phyloP scores from a whole-genome alignment of 1,140 invertebrate genomes.

The Bombus balteatus region DNA sequence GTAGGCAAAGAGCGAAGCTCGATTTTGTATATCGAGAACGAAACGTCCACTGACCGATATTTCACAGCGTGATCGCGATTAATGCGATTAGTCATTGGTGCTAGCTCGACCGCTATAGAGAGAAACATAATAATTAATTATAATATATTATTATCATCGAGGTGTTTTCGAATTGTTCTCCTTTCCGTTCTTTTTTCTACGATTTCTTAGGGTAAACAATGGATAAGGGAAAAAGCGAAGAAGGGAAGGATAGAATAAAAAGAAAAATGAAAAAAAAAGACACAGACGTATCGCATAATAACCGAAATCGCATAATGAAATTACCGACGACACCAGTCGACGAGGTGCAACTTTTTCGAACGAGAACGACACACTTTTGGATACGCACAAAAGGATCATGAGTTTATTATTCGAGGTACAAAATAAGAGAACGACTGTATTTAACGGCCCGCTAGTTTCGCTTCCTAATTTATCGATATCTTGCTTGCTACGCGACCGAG shows the following conservation, averaged over 20 bases:
- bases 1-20: constrained; percentile 6
- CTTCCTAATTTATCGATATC: constrained; percentile 74
- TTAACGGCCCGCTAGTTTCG: constrained; percentile 70
- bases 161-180: constrained; percentile 43
- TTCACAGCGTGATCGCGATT: constrained; percentile 8
- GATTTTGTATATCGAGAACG: constrained; percentile 15
- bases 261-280: background rate
- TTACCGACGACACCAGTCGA: constrained; percentile 1
- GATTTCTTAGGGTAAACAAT: constrained; percentile 26
- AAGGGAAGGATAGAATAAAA: constrained; percentile 18
- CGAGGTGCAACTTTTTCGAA: background rate
- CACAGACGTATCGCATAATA: constrained; percentile 20
- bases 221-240: background rate
- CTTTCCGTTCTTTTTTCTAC: constrained; percentile 22
- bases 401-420: constrained; percentile 51
- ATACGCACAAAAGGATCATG: constrained; percentile 58
- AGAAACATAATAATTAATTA: constrained; percentile 29
- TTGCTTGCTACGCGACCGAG: constrained; percentile 76
- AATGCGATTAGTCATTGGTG: constrained; percentile 42
- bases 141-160: constrained; percentile 25
- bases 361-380: constrained; percentile 32
- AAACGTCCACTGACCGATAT: constrained; percentile 45
- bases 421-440: constrained; percentile 51
- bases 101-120: constrained; percentile 37
- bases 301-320: constrained; percentile 32